Conservation (phyloP, 2,888 invertebrate genomes). For the Caenorhabditis parvicauda region DNA sequence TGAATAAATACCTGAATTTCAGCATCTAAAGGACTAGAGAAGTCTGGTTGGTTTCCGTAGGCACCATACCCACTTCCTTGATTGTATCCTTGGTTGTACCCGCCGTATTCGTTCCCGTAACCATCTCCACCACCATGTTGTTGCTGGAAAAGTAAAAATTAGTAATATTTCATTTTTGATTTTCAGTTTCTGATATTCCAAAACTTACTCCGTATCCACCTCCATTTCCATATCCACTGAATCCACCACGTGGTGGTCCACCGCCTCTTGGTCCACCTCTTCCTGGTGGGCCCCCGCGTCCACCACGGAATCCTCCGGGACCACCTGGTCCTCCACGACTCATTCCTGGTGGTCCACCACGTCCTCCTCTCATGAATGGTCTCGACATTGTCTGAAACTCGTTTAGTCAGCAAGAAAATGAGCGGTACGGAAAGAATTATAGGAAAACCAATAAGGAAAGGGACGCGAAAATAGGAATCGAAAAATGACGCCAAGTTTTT, state of each 20-base stretch:
- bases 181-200: constrained; percentile 6
- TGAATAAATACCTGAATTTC: constrained; percentile 57
- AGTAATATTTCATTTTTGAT: no score
- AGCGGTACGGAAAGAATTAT: no score
- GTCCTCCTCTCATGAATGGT: no score
- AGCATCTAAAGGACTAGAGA: constrained; percentile 52
- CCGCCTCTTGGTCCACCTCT: constrained; percentile 1
- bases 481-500: no score
- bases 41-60: constrained; percentile 14
- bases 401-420: no score
- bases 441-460: no score
- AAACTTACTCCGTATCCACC: constrained; percentile 17
- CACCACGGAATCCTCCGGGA: constrained; percentile 2
- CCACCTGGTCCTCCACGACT: no score
- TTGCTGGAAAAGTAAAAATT: not conserved
- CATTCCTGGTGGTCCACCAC: no score
- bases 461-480: no score
- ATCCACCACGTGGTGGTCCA: constrained; percentile 4
- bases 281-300: constrained; percentile 5
- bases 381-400: no score
- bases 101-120: constrained; percentile 4
- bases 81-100: constrained; percentile 19
- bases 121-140: constrained; percentile 14
- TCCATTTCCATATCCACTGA: constrained; percentile 8
- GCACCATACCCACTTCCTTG: constrained; percentile 11